A percentile compares a stretch with the other conserved stretches of the same genome.
Evolutionary conservation across 2,113 vertebrate species (phyloP).

Genomic region (human): DNA sequence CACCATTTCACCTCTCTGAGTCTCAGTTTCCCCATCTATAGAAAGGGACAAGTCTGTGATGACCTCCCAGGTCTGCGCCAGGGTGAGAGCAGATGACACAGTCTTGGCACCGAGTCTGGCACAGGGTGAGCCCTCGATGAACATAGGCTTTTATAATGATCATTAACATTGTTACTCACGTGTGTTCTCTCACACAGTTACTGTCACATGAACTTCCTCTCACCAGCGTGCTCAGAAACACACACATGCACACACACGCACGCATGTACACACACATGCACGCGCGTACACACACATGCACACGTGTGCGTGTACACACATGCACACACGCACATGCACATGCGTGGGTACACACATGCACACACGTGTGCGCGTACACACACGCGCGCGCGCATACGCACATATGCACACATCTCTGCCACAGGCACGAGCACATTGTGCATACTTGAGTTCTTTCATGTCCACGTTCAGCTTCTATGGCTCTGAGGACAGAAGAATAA

Average conservation of each 20-base stretch:
- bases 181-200: neutral
- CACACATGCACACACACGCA: no score
- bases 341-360: no score
- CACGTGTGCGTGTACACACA: no score
- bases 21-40: neutral
- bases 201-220: neutral
- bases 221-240: neutral
- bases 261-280: no score
- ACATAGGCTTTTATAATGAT: neutral
- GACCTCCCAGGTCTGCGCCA: fast-evolving
- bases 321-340: no score
- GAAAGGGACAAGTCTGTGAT: neutral
- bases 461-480: neutral
- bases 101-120: neutral
- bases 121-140: fast-evolving
- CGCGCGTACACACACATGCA: no score
- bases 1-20: neutral
- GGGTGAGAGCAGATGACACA: neutral
- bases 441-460: neutral
- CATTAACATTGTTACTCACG: fast-evolving
- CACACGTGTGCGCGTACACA: neutral
- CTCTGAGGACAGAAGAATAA: neutral
- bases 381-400: fast-evolving
- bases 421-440: fast-evolving
- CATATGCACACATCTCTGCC: fast-evolving